phyloP scores from a whole-genome alignment of 2,113 vertebrate genomes.

The Suricata suricatta region DNA sequence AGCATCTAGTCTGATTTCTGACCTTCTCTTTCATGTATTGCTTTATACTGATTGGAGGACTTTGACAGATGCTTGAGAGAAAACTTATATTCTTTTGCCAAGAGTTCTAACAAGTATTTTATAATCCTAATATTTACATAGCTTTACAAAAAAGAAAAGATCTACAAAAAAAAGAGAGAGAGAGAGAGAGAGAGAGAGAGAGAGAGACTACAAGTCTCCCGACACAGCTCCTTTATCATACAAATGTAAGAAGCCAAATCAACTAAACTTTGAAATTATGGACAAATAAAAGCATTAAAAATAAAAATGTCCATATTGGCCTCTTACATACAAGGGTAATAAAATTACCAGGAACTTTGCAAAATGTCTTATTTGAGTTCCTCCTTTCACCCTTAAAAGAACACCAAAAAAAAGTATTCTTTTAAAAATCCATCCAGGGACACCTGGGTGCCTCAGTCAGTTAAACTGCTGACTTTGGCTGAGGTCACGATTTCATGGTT shows the following conservation, averaged over 20 bases:
- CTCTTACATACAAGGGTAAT: not conserved
- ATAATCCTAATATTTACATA: not conserved
- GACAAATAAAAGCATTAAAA: not conserved
- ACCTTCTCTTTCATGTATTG: not conserved
- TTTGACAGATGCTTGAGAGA: not conserved
- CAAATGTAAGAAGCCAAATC: not conserved
- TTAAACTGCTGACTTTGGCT: no score
- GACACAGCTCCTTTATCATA: not conserved
- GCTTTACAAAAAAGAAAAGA: no score
- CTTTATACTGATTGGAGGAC: not conserved
- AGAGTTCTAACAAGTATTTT: not conserved
- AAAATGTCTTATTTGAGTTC: not conserved
- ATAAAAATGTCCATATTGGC: not conserved
- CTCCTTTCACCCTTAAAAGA: not conserved
- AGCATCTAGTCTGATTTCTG: not conserved
- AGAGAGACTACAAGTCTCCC: not conserved
- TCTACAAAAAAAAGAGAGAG: no score
- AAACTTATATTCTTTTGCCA: not conserved
- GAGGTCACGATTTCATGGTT: no score
- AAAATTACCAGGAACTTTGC: not conserved
- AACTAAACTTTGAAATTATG: not conserved
- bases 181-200: no score
- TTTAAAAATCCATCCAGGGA: no score
- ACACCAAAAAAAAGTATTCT: not conserved
- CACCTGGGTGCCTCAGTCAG: no score